Evolutionary conservation across 2,888 invertebrate genomes (phyloP).

Genomic region (Drosophila nigricruria): DNA sequence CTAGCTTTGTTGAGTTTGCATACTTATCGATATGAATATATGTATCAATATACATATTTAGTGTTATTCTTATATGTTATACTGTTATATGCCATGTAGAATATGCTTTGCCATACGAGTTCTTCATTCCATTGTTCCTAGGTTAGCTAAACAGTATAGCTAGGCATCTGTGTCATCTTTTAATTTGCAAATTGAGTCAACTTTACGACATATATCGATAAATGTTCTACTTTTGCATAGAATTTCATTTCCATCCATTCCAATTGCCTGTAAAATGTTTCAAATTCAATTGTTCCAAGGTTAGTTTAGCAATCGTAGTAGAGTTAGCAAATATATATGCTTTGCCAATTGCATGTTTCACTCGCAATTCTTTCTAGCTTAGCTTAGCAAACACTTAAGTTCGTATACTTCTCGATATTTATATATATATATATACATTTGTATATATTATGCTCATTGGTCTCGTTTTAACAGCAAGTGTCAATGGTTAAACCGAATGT

Average conservation of each 20-base stretch:
- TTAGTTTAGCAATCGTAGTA: no score
- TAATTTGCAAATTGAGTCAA: background rate
- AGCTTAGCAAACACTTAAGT: background rate
- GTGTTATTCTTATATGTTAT: background rate
- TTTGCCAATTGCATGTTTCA: background rate
- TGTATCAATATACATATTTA: no score
- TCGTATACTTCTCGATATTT: background rate
- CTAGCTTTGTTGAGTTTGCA: no score
- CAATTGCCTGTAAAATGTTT: no score
- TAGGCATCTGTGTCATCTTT: background rate
- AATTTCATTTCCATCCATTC: background rate
- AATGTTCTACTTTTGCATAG: background rate
- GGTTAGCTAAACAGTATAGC: background rate
- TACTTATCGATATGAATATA: background rate
- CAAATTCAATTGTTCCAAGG: no score
- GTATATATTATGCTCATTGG: conserved; percentile 4
- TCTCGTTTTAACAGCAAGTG: conserved; percentile 2
- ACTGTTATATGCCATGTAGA: background rate
- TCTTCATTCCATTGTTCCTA: background rate
- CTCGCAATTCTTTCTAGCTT: background rate
- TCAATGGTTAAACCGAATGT: conserved; percentile 34
- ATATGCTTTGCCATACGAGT: background rate
- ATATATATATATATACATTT: background rate
- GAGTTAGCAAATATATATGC: no score
- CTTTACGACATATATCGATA: background rate